Evolutionary conservation across 2,888 invertebrate species (phyloP).

Genomic region (Cryptus viduatorius): DNA sequence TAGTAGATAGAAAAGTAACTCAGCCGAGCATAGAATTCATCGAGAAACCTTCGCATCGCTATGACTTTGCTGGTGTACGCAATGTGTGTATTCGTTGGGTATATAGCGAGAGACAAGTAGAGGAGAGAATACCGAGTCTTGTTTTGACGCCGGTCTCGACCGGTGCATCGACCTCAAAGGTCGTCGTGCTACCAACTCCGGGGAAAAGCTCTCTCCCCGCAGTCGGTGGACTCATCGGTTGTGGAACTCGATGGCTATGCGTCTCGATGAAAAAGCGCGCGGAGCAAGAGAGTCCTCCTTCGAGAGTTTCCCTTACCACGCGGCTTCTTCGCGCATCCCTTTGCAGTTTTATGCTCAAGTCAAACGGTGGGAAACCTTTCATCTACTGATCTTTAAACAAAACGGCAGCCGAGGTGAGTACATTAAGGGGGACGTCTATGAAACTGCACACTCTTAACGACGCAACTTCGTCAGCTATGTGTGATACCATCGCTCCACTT

Average conservation of each 20-base stretch:
- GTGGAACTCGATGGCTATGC: conserved; percentile 3
- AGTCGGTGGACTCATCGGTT: conserved; percentile 30
- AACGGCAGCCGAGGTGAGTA: conserved; percentile 18
- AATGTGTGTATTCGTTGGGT: neutral
- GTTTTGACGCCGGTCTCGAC: conserved; percentile 81
- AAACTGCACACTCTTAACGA: conserved; percentile 58
- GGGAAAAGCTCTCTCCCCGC: conserved; percentile 67
- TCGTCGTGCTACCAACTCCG: conserved; percentile 79
- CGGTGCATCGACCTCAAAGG: conserved; percentile 85
- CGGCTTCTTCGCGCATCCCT: conserved; percentile 47
- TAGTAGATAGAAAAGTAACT: conserved; percentile 61
- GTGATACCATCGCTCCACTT: conserved; percentile 40
- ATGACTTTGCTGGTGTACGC: conserved; percentile 1
- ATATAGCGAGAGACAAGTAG: neutral
- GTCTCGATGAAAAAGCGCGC: conserved; percentile 47
- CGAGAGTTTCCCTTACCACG: conserved; percentile 67
- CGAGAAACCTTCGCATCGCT: conserved; percentile 62
- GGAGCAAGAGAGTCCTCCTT: conserved; percentile 43
- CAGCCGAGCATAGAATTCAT: conserved; percentile 68
- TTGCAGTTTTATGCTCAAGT: conserved; percentile 9
- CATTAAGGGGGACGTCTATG: neutral
- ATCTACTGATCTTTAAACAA: neutral
- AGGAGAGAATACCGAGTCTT: conserved; percentile 75
- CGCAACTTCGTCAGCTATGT: conserved; percentile 28
- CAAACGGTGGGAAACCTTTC: conserved; percentile 49